A percentile compares a stretch with the other conserved stretches of the same genome.
These are phyloP conservation scores for Coenobita brevimanus DNA, from an alignment of 1,140 invertebrate species.

Conservation along the genomic window DNA sequence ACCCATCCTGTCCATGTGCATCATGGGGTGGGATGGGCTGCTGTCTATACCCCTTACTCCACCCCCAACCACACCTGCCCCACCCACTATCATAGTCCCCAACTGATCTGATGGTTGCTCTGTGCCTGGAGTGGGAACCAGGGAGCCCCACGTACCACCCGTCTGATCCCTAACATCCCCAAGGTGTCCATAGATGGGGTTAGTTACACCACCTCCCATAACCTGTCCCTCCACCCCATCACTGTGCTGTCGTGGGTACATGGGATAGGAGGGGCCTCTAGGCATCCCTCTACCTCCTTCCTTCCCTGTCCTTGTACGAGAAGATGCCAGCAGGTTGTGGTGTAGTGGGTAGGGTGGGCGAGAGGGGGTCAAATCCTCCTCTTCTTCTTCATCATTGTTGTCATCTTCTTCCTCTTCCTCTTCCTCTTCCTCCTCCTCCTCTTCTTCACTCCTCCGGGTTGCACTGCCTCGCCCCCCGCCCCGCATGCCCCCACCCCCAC, in stretches of 20 bases:
- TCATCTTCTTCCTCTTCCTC: conserved; percentile 47
- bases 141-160: conserved; percentile 47
- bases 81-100: conserved; percentile 23
- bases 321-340: conserved; percentile 42
- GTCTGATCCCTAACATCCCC: conserved; percentile 47
- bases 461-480: conserved; percentile 8
- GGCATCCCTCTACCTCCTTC: conserved; percentile 10
- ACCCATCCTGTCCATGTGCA: conserved; percentile 42
- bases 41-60: not conserved
- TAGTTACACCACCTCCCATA: conserved; percentile 45
- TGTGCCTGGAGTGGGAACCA: conserved; percentile 33
- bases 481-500: not conserved
- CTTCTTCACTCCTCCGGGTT: conserved; percentile 36
- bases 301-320: conserved; percentile 16
- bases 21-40: conserved; percentile 36
- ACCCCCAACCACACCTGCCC: not conserved
- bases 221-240: conserved; percentile 24
- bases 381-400: conserved; percentile 12
- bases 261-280: conserved; percentile 3
- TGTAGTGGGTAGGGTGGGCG: conserved; percentile 42
- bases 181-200: conserved; percentile 51
- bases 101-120: conserved; percentile 45
- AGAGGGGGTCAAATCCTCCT: conserved; percentile 13
- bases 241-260: conserved; percentile 1
- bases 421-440: conserved; percentile 52